These are phyloP conservation scores for Erythrocebus patas DNA, from an alignment of 2,113 vertebrate genomes.

Conservation along the genomic window DNA sequence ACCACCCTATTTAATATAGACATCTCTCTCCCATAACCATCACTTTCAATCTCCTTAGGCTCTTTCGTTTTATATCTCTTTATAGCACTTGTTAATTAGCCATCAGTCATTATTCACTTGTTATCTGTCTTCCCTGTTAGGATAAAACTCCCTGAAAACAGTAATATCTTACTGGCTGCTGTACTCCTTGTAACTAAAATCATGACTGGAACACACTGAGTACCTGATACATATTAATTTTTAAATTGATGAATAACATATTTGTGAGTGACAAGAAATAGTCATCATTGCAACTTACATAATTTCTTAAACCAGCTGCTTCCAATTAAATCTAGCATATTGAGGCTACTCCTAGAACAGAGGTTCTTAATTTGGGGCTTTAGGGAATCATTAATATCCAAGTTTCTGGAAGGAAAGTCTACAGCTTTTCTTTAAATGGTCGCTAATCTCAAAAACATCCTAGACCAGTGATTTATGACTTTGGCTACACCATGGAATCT, in stretches of 20 bases:
- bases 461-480: background rate
- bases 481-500: background rate
- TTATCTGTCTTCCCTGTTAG: background rate
- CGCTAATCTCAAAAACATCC: background rate
- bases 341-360: background rate
- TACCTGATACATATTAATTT: background rate
- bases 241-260: background rate
- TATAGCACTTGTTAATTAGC: background rate
- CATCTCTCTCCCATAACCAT: background rate
- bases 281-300: background rate
- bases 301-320: background rate
- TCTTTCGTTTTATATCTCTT: background rate
- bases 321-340: conserved; percentile 1
- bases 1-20: background rate
- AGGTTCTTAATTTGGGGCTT: background rate
- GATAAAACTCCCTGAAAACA: background rate
- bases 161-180: background rate
- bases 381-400: background rate
- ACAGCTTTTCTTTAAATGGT: background rate
- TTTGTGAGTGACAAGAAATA: background rate
- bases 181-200: background rate
- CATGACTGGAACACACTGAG: background rate
- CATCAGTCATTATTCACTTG: background rate
- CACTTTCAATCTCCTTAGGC: background rate
- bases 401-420: background rate